Evolutionary conservation across 2,113 vertebrate genomes (phyloP).

Genomic region (Antigone vipio): DNA sequence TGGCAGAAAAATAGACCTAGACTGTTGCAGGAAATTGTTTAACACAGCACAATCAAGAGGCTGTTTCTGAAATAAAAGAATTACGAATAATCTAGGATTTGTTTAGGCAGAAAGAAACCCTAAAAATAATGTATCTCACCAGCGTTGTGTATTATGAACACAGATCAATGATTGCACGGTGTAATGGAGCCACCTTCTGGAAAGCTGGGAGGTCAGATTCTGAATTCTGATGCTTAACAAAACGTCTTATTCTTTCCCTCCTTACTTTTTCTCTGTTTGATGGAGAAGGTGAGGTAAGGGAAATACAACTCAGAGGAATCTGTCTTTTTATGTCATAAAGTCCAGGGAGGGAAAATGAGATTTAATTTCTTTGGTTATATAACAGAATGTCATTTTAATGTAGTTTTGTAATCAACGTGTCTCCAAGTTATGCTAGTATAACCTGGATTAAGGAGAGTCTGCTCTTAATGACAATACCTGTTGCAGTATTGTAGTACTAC

Average conservation of each 20-base stretch:
- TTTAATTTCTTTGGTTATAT: not conserved
- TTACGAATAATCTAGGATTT: not conserved
- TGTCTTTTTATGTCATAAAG: not conserved
- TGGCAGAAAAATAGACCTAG: not conserved
- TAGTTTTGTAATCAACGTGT: not conserved
- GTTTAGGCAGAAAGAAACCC: not conserved
- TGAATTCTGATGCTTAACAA: not conserved
- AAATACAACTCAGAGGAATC: not conserved
- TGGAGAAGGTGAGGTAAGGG: not conserved
- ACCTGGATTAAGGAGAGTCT: not conserved
- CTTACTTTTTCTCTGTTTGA: not conserved
- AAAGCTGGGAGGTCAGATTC: not conserved
- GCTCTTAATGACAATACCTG: not conserved
- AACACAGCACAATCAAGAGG: not conserved
- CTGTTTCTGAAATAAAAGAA: not conserved
- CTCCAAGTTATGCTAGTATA: not conserved
- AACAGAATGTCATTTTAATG: not conserved
- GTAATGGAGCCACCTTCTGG: conserved; percentile 11
- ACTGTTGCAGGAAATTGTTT: not conserved
- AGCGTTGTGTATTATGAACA: not conserved
- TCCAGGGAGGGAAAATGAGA: not conserved
- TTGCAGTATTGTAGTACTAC: not conserved
- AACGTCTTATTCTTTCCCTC: not conserved
- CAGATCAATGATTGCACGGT: not conserved
- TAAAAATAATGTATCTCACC: not conserved